Evolutionary conservation across 2,888 invertebrate genomes (phyloP), one percentile per base, ranked within the genome.

Genomic region (Ethmia dodecea): DNA sequence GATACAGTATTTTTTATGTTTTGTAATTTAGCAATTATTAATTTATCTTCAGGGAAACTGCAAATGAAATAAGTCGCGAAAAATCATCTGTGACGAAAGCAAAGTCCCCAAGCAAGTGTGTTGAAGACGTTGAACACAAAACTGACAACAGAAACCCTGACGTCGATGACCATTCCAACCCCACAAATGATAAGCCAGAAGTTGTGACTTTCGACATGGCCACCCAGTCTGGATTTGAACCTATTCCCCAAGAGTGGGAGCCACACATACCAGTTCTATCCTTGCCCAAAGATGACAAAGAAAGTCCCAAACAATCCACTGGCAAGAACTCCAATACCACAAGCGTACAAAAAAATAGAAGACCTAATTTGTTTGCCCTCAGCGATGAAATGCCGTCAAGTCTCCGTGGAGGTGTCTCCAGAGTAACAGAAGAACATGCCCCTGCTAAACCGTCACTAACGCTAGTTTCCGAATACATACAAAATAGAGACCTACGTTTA

Each of bases 351-450:
- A 76, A 65, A 50, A n/a, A n/a, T n/a, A n/a, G n/a, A n/a, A 64
- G 56, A 43, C 38, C 60, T 2, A 73, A 86, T 47, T 52, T 86
- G 28, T 86, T 86, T 72, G 83, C 84, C 6, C 42, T 83, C 3
- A 86, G 86, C 46, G 71, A 76, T 35, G 84, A 84, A 54, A 86
- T 86, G 84, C 83, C 79, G 8, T 64, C 70, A 10, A 77, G 75
- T 42, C 57, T 86, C 39, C 57, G 76, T 12, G 76, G 76, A 10
- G 66, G 68, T 3, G 35, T 55, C 8, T 50, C 47, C 5, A 52
- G 50, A 25, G 45, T 47, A 13, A 37, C 52, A 13, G 62, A 53
- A 37, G 60, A 63, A 18, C 52, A 52, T 37, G 42, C 44, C 12
- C 49, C 56, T 24, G 28, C 49, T 0, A 73, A 64, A 45, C 59